Base-by-base conservation (phyloP, 92 coral and sea anemone genomes). In the Zoanthus sansibaricus region DNA sequence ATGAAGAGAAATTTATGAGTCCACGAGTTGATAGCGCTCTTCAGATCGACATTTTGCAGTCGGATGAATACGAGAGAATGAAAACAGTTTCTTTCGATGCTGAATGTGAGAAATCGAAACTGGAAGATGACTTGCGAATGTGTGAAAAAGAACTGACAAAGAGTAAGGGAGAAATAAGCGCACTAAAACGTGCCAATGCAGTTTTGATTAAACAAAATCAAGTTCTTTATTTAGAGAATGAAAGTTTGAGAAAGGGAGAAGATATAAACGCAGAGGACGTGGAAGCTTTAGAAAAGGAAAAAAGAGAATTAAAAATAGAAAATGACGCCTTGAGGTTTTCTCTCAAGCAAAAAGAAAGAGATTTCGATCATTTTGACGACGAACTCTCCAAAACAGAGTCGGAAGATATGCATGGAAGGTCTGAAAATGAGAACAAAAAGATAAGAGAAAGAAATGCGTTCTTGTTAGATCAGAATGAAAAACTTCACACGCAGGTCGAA, bases 181-280 rank as follows among this genome's bases (percentile, higher is more conserved):
- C 99, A 46, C 82, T 97, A 77, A 94, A 91, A 80, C 87, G 94
- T 46, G 99, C 99, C 14, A 97, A 95, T 45, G 93, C 90, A 47
- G 98, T 97, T 5, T 69, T 97, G 21, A 95, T 96, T 72, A 97
- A 90, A 76, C 99, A 97, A 90, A 97, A 95, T 90, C 99, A 95
- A 68, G 94, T 91, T 58, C 90, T 97, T 77, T 97, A 97, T 86
- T 91, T 91, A 5, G 99, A 97, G 68, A 90, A 98, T 25, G 99
- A 97, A 83, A 92, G 93, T 58, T 84, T 90, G 58, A 95, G 93
- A 77, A 91, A 88, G 6, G 76, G 72, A 33, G 91, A 86, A 71
- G 68, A 77, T 3, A 61, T 86, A 14, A 88, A 73, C 59, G 84
- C 89, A 25, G 84, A 89, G 72, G 83, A 90, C 14, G 89, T 88